Evolutionary conservation across 2,888 invertebrate species (phyloP), one percentile per base, ranked within the genome.

Genomic region (Xanthorhoe designata): DNA sequence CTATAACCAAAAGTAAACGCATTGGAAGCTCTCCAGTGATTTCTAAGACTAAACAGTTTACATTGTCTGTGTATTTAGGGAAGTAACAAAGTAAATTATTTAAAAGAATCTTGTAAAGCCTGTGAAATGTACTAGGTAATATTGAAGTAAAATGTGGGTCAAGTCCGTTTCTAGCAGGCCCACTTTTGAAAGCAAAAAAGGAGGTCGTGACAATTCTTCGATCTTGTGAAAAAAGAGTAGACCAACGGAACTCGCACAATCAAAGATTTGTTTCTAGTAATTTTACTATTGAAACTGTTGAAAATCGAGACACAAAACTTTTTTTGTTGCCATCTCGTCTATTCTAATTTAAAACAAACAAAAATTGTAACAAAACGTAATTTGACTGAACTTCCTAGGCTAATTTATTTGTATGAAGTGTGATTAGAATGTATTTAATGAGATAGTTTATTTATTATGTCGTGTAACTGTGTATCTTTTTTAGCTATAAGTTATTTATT

Each of bases 21-120:
- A 61, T 68, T 15, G 68, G 64, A 4, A 68, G 68, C 47, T 64
- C 68, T 0, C 64, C 68, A 53, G 64, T 64, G 17, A 49, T 32
- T n/a, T 64, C 68, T 5, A 68, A 68, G 38, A 67, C 47, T 61
- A 68, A 68, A 64, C 68, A 68, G 54, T 68, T 64, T 58, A 68
- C 68, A 0, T 32, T 68, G 18, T 64, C 67, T n/a, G 67, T 68
- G 17, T 68, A 64, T 64, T 64, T 68, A 54, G 64, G 64, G n/a
- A 56, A 65, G 50, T 65, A 53, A 52, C 15, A 47, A 47, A 17
- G 47, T 17, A 17, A 50, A n/a, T n/a, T n/a, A n/a, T 13, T 29
- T 2, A 42, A 24, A 1, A 24, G 4, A 47, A 47, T 15, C 32
- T 6, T 47, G n/a, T 8, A 15, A 15, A 45, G 15, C 45, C 6